Evolutionary conservation across 2,888 invertebrate genomes (phyloP).

Genomic region (Leptinotarsa peninsularis): DNA sequence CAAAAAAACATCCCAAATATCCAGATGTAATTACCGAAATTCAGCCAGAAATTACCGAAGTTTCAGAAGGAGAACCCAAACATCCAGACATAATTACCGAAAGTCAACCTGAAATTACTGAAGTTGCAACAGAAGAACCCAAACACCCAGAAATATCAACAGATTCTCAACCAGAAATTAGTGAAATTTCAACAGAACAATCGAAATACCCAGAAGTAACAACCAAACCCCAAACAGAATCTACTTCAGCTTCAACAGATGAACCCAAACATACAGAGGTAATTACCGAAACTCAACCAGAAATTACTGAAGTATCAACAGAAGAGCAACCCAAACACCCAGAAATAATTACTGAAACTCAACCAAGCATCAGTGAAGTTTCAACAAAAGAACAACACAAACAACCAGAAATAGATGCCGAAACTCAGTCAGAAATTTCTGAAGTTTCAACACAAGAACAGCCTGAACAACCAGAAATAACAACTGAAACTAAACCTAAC

Average conservation of each 20-base stretch:
- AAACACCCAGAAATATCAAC: no score
- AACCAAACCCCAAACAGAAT: no score
- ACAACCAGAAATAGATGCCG: neutral
- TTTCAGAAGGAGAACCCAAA: neutral
- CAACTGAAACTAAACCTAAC: conserved; percentile 23
- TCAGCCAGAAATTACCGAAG: no score
- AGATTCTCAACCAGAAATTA: no score
- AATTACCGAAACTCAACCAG: neutral
- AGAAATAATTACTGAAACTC: no score
- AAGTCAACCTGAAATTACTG: neutral
- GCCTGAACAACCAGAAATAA: neutral
- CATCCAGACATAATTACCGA: neutral
- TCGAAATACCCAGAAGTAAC: neutral
- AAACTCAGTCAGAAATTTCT: neutral
- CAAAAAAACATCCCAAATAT: neutral
- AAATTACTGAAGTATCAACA: neutral
- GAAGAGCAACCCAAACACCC: no score
- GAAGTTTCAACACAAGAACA: neutral
- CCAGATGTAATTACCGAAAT: neutral
- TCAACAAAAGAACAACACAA: no score
- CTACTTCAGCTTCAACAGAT: no score
- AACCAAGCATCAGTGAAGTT: no score
- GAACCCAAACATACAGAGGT: neutral
- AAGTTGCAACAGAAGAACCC: neutral
- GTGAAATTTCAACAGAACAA: no score